Percentiles rank a stretch among this genome's conserved stretches.
phyloP scores from a whole-genome alignment of 2,113 vertebrate genomes.

The Hoplias malabaricus region DNA sequence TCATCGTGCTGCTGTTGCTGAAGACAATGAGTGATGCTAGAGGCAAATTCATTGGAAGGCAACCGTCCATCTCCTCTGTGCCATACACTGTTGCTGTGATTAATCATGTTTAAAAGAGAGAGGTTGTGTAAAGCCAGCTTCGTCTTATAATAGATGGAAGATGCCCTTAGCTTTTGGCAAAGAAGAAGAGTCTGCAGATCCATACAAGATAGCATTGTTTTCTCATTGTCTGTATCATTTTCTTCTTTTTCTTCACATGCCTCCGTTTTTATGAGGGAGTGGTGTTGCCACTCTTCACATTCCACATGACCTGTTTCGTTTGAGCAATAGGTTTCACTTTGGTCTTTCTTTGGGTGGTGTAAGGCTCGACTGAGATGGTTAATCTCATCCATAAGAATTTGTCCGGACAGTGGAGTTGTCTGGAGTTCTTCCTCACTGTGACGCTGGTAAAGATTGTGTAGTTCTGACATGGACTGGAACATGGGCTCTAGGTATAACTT shows the following conservation, averaged over 20 bases:
- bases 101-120: not conserved
- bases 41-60: conserved; percentile 10
- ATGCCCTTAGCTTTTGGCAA: conserved; percentile 13
- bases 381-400: conserved; percentile 21
- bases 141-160: conserved; percentile 20
- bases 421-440: conserved; percentile 12
- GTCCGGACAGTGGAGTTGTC: conserved; percentile 1
- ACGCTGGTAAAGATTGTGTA: conserved; percentile 14
- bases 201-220: conserved; percentile 7
- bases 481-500: conserved; percentile 37
- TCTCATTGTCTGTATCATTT: not conserved
- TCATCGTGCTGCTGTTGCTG: not conserved
- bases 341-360: conserved; percentile 18
- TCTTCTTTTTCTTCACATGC: not conserved
- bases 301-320: not conserved
- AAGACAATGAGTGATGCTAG: conserved; percentile 1
- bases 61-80: conserved; percentile 3
- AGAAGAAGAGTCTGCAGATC: conserved; percentile 33
- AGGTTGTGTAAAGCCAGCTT: conserved; percentile 30
- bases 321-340: not conserved
- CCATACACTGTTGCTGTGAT: not conserved
- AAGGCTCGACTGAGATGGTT: conserved; percentile 7
- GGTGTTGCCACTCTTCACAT: not conserved
- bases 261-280: not conserved
- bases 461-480: conserved; percentile 19